These are phyloP conservation scores for Stratiolaelaps scimitus DNA, from an alignment of 1,140 invertebrate genomes.

Conservation along the genomic window DNA sequence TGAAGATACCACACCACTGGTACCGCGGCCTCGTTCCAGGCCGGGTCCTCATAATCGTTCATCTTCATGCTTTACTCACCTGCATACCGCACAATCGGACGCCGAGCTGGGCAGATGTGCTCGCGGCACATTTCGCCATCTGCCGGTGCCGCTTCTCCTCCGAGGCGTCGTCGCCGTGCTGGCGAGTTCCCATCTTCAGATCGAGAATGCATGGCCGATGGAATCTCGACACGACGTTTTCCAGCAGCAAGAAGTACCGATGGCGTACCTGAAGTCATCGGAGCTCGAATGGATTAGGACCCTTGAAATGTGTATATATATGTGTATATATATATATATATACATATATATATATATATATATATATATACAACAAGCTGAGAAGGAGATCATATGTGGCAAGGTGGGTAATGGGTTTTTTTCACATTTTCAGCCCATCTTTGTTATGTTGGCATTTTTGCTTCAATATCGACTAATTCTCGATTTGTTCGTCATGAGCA, in stretches of 20 bases:
- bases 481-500: no score
- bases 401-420: no score
- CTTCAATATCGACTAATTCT: no score
- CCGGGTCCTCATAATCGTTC: no score
- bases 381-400: no score
- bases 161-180: constrained; percentile 45
- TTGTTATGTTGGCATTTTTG: no score
- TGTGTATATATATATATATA: no score
- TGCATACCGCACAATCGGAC: constrained; percentile 48
- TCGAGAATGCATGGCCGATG: constrained; percentile 46
- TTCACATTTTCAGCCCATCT: no score
- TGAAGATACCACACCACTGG: not conserved
- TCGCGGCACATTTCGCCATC: constrained; percentile 43
- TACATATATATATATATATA: no score
- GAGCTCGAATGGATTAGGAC: no score
- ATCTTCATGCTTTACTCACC: constrained; percentile 39
- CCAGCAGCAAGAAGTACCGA: constrained; percentile 44
- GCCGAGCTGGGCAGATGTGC: constrained; percentile 44
- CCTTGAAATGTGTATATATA: no score
- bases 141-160: constrained; percentile 43
- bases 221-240: constrained; percentile 45
- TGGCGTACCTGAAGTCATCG: not conserved
- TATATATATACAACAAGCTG: no score
- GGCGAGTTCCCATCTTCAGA: constrained; percentile 47
- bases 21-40: not conserved